Base-by-base conservation (phyloP, 2,888 invertebrate genomes). In the Dasypolia templi region DNA sequence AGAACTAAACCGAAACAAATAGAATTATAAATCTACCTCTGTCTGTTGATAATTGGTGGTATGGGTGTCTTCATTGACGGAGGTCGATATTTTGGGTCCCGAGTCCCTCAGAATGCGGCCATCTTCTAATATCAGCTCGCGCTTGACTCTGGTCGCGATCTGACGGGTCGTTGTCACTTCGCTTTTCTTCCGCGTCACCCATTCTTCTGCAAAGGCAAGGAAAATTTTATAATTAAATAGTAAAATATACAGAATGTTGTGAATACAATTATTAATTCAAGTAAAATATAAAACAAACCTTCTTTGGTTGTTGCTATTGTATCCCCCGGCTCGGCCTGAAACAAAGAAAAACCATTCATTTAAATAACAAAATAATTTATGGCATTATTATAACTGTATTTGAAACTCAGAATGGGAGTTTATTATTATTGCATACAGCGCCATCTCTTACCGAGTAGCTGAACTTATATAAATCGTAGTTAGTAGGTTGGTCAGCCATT, bases 121-220 rank as follows among this genome's bases (percentile, higher is more conserved):
- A 96, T 99, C 99, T 96, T 99, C 99, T 84, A 99, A 96, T 82
- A 98, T 97, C 79, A 99, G 97, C 95, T 99, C 98, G 59, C 99
- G 97, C 94, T 99, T 98, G 58, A 99, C 98, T 84, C 99, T 96
- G 59, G 99, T 99, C 91, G 99, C 99, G 89, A 99, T 99, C 96
- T 99, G 99, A 85, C 98, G 97, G 75, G 98, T 98, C 83, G 98
- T 99, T 86, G 98, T 98, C 91, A 98, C 97, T 95, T 99, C 99
- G 88, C 98, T 98, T 95, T 98, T 98, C 95, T 98, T 98, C 92
- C 98, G 98, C 89, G 98, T 98, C 94, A 98, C 97, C 98, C 98
- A 98, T 98, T 99, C 99, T 96, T 99, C 99, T 99, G 97, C 74
- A 96, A 97, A 72, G 11, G 4, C 2, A 19, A 77, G 26, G 6